Conservation (phyloP, 2,888 invertebrate species). For the Sarcophaga carnaria region DNA sequence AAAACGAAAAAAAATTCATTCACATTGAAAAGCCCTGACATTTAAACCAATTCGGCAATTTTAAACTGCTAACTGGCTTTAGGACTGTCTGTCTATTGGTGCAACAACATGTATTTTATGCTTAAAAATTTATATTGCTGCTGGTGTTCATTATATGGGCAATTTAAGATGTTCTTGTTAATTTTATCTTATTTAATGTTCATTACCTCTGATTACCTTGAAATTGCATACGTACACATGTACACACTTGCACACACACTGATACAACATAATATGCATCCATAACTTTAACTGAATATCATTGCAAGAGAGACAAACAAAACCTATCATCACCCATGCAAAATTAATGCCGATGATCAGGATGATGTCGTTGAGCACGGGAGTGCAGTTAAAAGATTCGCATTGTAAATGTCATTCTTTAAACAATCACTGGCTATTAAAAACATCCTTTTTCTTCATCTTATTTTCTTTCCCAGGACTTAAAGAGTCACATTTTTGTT, state of each 20-base stretch:
- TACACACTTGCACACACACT: neutral
- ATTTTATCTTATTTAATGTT: slow-evolving; percentile 55
- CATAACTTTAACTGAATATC: slow-evolving; percentile 44
- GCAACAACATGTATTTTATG: too few species aligned
- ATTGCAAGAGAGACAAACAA: neutral
- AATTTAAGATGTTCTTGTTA: slow-evolving; percentile 61
- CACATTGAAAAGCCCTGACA: slow-evolving; percentile 41
- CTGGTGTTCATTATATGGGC: slow-evolving; percentile 52
- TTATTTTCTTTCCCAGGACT: too few species aligned
- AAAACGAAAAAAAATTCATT: neutral
- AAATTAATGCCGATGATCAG: too few species aligned
- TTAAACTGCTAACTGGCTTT: too few species aligned
- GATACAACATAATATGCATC: too few species aligned
- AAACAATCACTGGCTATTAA: slow-evolving; percentile 53
- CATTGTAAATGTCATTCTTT: neutral
- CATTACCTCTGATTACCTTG: slow-evolving; percentile 12
- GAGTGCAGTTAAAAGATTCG: too few species aligned
- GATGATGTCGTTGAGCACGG: too few species aligned
- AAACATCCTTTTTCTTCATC: neutral
- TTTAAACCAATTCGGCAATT: slow-evolving; percentile 22
- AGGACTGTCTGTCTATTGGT: too few species aligned
- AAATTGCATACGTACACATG: neutral
- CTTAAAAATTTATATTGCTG: too few species aligned
- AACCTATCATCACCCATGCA: neutral
- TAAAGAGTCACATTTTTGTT: too few species aligned